These are phyloP conservation scores for Dasyprocta punctata DNA, from an alignment of 2,113 vertebrate genomes.

Conservation along the genomic window DNA sequence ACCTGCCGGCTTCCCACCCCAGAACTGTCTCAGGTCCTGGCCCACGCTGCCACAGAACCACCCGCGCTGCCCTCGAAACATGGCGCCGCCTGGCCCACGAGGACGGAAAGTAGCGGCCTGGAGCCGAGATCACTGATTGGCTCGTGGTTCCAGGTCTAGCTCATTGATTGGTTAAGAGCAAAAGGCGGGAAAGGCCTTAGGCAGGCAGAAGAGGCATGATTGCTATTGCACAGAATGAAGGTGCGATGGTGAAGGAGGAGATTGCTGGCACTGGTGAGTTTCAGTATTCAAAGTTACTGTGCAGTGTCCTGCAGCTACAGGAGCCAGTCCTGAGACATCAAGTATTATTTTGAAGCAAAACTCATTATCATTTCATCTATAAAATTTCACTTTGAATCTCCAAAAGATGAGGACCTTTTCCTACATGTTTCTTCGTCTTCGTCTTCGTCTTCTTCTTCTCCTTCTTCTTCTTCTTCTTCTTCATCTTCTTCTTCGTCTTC, in stretches of 20 bases:
- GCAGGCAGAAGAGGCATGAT: fast-evolving
- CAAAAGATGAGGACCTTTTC: background rate
- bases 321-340: background rate
- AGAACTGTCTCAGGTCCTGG: slow-evolving; percentile 73
- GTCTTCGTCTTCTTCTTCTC: too few relatives aligned
- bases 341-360: background rate
- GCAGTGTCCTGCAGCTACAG: background rate
- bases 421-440: too few relatives aligned
- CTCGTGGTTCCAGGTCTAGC: background rate
- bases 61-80: slow-evolving; percentile 82
- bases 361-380: background rate
- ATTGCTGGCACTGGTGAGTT: background rate
- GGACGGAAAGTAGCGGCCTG: fast-evolving
- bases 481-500: too few relatives aligned
- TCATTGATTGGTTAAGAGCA: slow-evolving; percentile 66
- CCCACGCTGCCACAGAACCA: slow-evolving; percentile 88
- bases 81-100: background rate
- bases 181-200: slow-evolving; percentile 30
- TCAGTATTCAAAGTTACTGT: background rate
- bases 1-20: slow-evolving; percentile 81
- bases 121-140: slow-evolving; percentile 59
- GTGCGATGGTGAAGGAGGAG: fast-evolving
- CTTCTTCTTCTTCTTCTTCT: too few relatives aligned
- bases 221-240: fast-evolving
- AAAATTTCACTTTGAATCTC: background rate